phyloP scores from a whole-genome alignment of 2,113 vertebrate genomes.

The Tyto alba region DNA sequence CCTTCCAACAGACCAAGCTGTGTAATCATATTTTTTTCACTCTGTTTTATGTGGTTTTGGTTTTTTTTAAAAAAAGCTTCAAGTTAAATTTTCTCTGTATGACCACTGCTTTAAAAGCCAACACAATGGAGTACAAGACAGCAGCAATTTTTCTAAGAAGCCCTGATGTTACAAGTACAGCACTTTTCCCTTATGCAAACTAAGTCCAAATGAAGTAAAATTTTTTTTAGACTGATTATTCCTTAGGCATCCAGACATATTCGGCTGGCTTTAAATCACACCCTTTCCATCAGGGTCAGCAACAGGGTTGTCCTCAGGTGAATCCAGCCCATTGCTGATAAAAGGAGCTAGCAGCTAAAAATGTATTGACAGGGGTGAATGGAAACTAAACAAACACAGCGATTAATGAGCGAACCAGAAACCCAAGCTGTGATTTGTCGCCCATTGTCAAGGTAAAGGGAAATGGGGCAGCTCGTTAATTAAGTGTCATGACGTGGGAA shows the following conservation, averaged over 20 bases:
- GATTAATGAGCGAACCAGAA: background rate
- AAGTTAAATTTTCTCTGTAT: background rate
- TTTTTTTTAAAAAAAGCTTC: background rate
- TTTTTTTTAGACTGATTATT: background rate
- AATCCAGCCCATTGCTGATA: background rate
- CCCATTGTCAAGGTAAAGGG: background rate
- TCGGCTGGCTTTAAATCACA: background rate
- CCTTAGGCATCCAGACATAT: background rate
- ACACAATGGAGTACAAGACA: background rate
- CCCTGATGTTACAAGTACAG: background rate
- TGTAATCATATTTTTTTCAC: too few relatives aligned
- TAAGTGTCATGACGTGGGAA: background rate
- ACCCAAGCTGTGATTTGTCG: background rate
- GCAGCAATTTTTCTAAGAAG: background rate
- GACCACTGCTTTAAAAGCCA: background rate
- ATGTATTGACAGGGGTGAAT: background rate
- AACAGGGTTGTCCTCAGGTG: background rate
- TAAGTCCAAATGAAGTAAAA: background rate
- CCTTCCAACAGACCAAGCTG: background rate
- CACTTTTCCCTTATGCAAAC: background rate
- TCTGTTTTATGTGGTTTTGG: background rate
- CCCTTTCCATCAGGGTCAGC: background rate
- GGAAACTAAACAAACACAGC: background rate
- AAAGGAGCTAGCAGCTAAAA: too few relatives aligned
- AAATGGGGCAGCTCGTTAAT: background rate